Conservation (phyloP, 2,113 vertebrate species). For the Galemys pyrenaicus region DNA sequence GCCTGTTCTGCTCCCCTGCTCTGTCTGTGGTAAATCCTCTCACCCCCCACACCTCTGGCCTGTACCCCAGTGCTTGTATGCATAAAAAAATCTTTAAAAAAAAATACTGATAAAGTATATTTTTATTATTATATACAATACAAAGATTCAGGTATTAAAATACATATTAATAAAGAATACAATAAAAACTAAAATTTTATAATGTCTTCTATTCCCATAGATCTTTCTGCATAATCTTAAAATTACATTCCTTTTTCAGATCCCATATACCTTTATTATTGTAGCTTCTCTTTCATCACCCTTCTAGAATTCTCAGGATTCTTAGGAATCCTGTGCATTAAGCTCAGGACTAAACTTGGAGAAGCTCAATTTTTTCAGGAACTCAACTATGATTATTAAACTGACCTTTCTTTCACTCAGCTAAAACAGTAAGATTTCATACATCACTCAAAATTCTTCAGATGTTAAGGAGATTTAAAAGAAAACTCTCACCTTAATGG, state of each 20-base stretch:
- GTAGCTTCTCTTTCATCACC: not conserved
- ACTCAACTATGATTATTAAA: conserved; percentile 13
- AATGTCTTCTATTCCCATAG: not conserved
- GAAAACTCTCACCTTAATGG: conserved; percentile 27
- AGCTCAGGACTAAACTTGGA: not conserved
- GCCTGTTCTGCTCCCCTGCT: too few relatives aligned
- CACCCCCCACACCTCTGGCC: too few relatives aligned
- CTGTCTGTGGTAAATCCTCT: too few relatives aligned
- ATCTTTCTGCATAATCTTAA: not conserved
- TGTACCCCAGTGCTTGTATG: too few relatives aligned
- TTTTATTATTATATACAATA: conserved; percentile 27
- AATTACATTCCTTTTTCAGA: conserved; percentile 30
- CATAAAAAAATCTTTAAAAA: too few relatives aligned
- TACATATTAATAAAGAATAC: not conserved
- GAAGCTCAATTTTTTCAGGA: conserved; percentile 26
- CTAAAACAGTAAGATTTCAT: not conserved
- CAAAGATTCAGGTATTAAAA: not conserved
- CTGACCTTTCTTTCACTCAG: not conserved
- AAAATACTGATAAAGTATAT: not conserved
- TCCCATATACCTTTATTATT: conserved; percentile 36
- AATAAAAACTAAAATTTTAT: conserved; percentile 36
- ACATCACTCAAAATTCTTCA: too few relatives aligned
- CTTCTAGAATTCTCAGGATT: conserved; percentile 39
- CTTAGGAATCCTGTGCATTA: not conserved
- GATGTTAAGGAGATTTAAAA: too few relatives aligned